Base-by-base conservation (phyloP, 2,797 vertebrate species). In the Alcedo quadribrachys region DNA sequence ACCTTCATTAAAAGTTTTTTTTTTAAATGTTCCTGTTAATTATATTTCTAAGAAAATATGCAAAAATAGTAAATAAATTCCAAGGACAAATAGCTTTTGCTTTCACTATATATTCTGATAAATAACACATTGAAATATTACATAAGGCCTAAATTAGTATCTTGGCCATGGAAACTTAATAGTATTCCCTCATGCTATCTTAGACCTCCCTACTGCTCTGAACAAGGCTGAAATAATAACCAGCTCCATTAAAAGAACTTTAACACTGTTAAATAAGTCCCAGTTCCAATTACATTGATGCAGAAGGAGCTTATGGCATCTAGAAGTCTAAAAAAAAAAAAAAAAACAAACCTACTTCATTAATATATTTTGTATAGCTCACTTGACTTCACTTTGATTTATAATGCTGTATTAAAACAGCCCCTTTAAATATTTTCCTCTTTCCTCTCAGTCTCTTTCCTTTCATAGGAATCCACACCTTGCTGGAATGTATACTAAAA, bases 201-300 rank as follows among this genome's bases (percentile, higher is more conserved):
- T 79, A 86, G 60, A 40, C 15, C 15, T 75, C 55, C 40, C 27
- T 46, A 83, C 9, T 67, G 32, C 61, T 61, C 33, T 62, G 48
- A 90, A 78, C 7, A 86, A 57, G 11, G 15, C 11, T 93, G 83
- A 85, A 89, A 75, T 83, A 89, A 79, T 81, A 61, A 90, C 79
- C 60, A 83, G 15, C n/a, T 80, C 35, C 33, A 70, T 81, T 77
- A 63, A 88, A 61, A 76, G 21, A 76, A 81, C 58, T 48, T 70
- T 8, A 81, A 75, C 40, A 82, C 11, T 54, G 22, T 32, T 77
- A 90, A 11, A 9, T 51, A 89, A 11, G 8, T 57, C 80, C n/a
- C 40, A 58, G 46, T 79, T 73, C 63, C 61, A 93, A 75, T 87
- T 85, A 91, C 40, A 8, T 43, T 81, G 65, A 63, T 42, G 45